A percentile compares a stretch with the other conserved stretches of the same genome.
Conservation (phyloP, 2,888 invertebrate species). For the Melikaiella ostensackeni region DNA sequence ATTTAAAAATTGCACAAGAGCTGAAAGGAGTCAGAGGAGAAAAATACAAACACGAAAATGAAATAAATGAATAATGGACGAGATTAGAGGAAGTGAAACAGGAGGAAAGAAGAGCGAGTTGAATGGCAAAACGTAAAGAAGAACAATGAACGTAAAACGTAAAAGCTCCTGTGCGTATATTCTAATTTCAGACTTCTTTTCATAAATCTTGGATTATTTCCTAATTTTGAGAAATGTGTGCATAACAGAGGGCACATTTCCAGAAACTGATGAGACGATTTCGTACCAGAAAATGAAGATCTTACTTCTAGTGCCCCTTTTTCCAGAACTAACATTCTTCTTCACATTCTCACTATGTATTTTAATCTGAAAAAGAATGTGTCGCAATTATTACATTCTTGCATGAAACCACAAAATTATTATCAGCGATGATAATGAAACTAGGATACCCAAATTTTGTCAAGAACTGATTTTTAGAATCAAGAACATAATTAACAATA, state of each 20-base stretch:
- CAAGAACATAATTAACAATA: no score
- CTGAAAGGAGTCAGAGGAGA: no score
- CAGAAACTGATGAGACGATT: background rate
- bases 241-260: constrained; percentile 1
- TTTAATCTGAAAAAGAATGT: background rate
- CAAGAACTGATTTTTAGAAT: no score
- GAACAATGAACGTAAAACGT: constrained; percentile 5
- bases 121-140: background rate
- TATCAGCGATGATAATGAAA: no score
- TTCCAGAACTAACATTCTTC: background rate
- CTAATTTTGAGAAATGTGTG: constrained; percentile 20
- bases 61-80: constrained; percentile 25
- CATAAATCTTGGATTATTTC: constrained; percentile 24
- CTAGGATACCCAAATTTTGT: no score
- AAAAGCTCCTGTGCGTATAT: constrained; percentile 14
- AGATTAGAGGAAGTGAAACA: constrained; percentile 17
- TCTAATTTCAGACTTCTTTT: background rate
- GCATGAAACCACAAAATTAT: no score
- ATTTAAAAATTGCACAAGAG: background rate
- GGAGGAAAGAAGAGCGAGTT: background rate
- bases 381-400: no score
- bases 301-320: background rate
- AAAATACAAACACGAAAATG: constrained; percentile 4
- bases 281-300: background rate
- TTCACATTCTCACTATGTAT: background rate